Percentiles rank a stretch among this genome's conserved stretches.
Conservation (phyloP, 2,113 vertebrate species). For the Menura novaehollandiae region DNA sequence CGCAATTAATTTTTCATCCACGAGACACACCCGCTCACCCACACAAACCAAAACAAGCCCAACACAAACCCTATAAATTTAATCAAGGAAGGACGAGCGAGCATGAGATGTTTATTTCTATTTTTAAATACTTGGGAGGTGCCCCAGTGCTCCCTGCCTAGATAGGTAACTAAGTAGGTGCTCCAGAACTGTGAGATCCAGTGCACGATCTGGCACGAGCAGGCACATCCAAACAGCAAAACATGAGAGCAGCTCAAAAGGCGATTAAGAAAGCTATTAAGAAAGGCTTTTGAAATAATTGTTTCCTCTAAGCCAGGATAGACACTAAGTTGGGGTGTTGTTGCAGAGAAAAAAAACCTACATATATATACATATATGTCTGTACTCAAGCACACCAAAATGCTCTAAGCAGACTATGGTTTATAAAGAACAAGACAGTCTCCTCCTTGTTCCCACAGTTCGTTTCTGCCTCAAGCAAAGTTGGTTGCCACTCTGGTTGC, state of each 20-base stretch:
- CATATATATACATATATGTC: not conserved
- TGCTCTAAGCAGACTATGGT: not conserved
- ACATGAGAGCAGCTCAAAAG: slow-evolving; percentile 5
- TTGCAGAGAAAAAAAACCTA: not conserved
- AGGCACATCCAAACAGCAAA: not conserved
- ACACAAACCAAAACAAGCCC: slow-evolving; percentile 52
- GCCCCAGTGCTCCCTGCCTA: not conserved
- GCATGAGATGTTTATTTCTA: slow-evolving; percentile 43
- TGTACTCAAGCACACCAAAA: not conserved
- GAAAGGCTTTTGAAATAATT: slow-evolving; percentile 33
- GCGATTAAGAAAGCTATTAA: not conserved
- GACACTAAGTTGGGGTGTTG: not conserved
- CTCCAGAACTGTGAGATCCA: slow-evolving; percentile 19
- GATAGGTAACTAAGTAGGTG: not conserved
- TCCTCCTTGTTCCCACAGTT: slow-evolving; percentile 59
- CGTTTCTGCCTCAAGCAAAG: slow-evolving; percentile 40
- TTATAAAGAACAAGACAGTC: slow-evolving; percentile 11
- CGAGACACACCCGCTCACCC: slow-evolving; percentile 40
- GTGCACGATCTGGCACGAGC: not conserved
- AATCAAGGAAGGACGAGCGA: slow-evolving; percentile 37
- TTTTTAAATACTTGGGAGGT: slow-evolving; percentile 55
- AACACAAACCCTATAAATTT: slow-evolving; percentile 9
- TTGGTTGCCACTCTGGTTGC: slow-evolving; percentile 58
- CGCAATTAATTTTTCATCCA: not conserved
- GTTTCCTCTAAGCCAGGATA: not conserved